Conservation (phyloP, 2,113 vertebrate species). For the Condylura cristata region DNA sequence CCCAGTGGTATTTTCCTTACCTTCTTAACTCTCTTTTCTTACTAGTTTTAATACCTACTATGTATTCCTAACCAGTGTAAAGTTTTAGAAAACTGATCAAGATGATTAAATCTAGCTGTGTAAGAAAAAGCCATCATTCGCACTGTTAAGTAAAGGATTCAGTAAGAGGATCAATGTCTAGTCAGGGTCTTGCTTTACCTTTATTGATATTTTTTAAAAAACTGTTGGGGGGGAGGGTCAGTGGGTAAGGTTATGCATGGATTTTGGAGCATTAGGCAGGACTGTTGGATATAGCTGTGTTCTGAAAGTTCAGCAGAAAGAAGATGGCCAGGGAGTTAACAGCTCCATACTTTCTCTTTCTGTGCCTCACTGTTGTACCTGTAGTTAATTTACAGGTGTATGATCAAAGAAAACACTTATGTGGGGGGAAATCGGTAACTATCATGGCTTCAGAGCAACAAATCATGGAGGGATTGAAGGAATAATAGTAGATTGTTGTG, state of each 20-base stretch:
- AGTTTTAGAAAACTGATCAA: slow-evolving; percentile 7
- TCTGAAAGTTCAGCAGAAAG: neutral
- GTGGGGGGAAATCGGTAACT: neutral
- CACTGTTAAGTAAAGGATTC: neutral
- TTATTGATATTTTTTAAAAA: neutral
- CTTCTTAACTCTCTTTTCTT: neutral
- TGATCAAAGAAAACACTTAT: neutral
- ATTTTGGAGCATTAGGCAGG: neutral
- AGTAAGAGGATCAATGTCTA: neutral
- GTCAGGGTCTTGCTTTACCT: neutral
- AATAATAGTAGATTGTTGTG: neutral
- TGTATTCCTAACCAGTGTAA: neutral
- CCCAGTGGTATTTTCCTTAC: neutral
- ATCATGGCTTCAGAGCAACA: neutral
- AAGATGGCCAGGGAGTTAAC: neutral
- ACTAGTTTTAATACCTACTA: neutral
- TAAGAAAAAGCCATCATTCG: neutral
- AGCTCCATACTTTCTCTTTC: neutral
- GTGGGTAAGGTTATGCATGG: neutral
- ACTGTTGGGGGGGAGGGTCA: neutral
- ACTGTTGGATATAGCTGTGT: neutral
- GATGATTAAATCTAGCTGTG: neutral
- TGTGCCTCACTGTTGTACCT: neutral
- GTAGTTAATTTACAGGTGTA: neutral
- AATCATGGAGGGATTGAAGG: neutral